These are phyloP conservation scores for Cercocebus atys DNA, from an alignment of 2,113 vertebrate genomes.

Conservation along the genomic window DNA sequence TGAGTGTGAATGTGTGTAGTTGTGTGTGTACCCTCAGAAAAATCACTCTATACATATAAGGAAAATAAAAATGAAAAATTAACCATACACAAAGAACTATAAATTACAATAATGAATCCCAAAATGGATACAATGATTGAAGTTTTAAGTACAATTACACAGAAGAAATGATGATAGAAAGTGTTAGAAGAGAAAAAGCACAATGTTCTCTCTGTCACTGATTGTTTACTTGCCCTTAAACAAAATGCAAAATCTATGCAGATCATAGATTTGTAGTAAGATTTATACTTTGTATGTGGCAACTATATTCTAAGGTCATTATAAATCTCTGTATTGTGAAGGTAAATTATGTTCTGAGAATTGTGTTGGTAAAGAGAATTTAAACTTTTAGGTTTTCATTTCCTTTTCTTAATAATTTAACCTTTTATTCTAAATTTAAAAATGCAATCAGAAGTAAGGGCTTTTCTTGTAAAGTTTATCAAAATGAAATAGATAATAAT, in stretches of 20 bases:
- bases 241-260: background rate
- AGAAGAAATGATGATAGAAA: background rate
- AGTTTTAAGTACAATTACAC: background rate
- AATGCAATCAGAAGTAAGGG: background rate
- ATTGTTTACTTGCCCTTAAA: background rate
- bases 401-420: background rate
- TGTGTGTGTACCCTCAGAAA: background rate
- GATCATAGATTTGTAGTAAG: background rate
- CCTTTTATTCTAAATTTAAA: background rate
- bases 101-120: background rate
- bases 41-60: background rate
- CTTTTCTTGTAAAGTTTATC: background rate
- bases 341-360: background rate
- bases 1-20: background rate
- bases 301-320: background rate
- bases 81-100: background rate
- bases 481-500: background rate
- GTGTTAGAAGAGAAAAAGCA: background rate
- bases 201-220: background rate
- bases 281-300: background rate
- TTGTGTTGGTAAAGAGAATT: background rate
- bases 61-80: background rate
- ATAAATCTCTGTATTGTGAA: background rate
- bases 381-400: conserved; percentile 2
- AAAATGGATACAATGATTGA: background rate